These are phyloP conservation scores for Stegodyphus mimosarum DNA, from an alignment of 1,140 invertebrate genomes.

Conservation along the genomic window DNA sequence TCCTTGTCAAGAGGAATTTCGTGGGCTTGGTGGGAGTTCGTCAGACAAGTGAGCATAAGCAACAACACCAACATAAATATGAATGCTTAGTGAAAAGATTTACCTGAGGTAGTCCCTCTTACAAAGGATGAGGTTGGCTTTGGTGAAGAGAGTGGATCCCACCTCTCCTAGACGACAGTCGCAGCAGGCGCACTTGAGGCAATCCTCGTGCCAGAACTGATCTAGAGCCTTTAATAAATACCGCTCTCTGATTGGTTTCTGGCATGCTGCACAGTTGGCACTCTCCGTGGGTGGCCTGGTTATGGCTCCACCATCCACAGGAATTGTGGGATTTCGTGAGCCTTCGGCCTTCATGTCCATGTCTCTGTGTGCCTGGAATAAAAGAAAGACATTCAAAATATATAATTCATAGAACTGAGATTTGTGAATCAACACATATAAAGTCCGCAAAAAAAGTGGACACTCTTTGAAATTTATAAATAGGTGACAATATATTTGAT, in stretches of 20 bases:
- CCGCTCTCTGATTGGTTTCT: slow-evolving; percentile 70
- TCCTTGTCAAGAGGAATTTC: too few species aligned
- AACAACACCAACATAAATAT: too few species aligned
- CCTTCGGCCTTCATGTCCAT: slow-evolving; percentile 60
- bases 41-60: too few species aligned
- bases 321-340: slow-evolving; percentile 22
- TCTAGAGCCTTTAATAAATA: slow-evolving; percentile 76
- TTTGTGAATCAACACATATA: not conserved
- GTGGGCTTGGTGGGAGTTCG: too few species aligned
- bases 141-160: slow-evolving; percentile 89
- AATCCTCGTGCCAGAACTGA: slow-evolving; percentile 93
- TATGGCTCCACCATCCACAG: slow-evolving; percentile 25
- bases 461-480: too few species aligned
- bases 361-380: slow-evolving; percentile 25
- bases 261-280: slow-evolving; percentile 70
- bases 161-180: slow-evolving; percentile 91
- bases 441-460: too few species aligned
- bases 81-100: slow-evolving; percentile 52
- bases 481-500: too few species aligned
- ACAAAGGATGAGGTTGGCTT: slow-evolving; percentile 93
- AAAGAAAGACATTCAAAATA: not conserved
- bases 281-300: slow-evolving; percentile 24
- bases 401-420: not conserved
- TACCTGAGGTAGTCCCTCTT: slow-evolving; percentile 93
- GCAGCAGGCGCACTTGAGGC: slow-evolving; percentile 92